Percentiles rank a stretch among this genome's conserved stretches.
These are phyloP conservation scores for Sebastes taczanowskii DNA, from an alignment of 2,797 vertebrate genomes.

Conservation along the genomic window DNA sequence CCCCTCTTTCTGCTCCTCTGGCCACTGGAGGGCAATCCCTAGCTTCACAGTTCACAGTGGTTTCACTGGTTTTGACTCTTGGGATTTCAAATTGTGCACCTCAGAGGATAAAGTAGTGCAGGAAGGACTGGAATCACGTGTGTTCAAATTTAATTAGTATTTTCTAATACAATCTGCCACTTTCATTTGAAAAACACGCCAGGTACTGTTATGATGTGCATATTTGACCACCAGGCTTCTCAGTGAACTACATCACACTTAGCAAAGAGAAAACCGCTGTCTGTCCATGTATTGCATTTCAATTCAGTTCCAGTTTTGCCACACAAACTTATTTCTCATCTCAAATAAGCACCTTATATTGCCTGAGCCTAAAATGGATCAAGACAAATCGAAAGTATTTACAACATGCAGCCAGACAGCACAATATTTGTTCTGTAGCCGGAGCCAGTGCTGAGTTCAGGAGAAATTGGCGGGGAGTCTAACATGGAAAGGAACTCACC, in stretches of 20 bases:
- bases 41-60: slow-evolving; percentile 44
- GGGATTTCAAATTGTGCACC: not conserved
- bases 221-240: not conserved
- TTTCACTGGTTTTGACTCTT: not conserved
- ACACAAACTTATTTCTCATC: not conserved
- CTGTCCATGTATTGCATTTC: not conserved
- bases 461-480: not conserved
- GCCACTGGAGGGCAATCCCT: slow-evolving; percentile 81
- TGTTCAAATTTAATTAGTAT: not conserved
- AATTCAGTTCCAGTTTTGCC: not conserved
- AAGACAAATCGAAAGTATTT: not conserved
- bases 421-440: not conserved
- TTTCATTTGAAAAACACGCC: not conserved
- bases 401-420: not conserved
- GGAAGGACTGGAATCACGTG: not conserved
- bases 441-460: not conserved
- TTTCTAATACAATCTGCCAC: not conserved
- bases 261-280: not conserved
- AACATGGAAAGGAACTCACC: not conserved
- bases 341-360: not conserved
- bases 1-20: slow-evolving; percentile 19
- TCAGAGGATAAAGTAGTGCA: not conserved
- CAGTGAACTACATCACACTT: not conserved
- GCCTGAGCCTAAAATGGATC: not conserved
- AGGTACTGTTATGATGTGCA: not conserved